phyloP scores from a whole-genome alignment of 2,113 vertebrate species.

The Colaptes auratus region DNA sequence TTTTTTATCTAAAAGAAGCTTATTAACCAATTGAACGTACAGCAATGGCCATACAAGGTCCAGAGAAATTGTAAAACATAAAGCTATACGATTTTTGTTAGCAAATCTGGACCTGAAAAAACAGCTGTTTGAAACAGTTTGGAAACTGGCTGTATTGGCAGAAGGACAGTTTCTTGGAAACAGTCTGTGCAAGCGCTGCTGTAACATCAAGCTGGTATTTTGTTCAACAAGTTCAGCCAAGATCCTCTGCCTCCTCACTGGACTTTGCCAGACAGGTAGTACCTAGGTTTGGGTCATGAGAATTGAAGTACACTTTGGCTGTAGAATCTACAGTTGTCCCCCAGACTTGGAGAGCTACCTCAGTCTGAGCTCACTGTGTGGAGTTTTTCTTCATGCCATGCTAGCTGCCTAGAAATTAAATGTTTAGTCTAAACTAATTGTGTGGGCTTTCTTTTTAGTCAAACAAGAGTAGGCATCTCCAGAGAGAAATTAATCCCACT shows the following conservation, averaged over 20 bases:
- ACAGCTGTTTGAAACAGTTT: not conserved
- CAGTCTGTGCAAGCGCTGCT: not conserved
- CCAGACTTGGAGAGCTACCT: not conserved
- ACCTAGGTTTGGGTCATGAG: not conserved
- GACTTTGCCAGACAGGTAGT: not conserved
- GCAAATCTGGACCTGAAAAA: not conserved
- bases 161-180: not conserved
- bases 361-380: not conserved
- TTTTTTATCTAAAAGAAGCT: not conserved
- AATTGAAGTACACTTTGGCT: not conserved
- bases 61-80: not conserved
- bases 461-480: not conserved
- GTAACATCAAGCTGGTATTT: rapidly evolving
- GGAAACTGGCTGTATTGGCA: not conserved
- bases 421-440: not conserved
- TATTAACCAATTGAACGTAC: not conserved
- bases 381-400: not conserved
- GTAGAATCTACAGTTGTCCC: not conserved
- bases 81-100: not conserved
- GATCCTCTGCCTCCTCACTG: not conserved
- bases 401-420: not conserved
- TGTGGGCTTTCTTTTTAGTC: not conserved
- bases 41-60: not conserved
- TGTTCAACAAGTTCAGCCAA: not conserved
- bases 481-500: constrained; percentile 31